Percentiles rank a stretch among this genome's conserved stretches.
Evolutionary conservation across 2,888 invertebrate genomes (phyloP).

Genomic region (Pseudococcus viburni): DNA sequence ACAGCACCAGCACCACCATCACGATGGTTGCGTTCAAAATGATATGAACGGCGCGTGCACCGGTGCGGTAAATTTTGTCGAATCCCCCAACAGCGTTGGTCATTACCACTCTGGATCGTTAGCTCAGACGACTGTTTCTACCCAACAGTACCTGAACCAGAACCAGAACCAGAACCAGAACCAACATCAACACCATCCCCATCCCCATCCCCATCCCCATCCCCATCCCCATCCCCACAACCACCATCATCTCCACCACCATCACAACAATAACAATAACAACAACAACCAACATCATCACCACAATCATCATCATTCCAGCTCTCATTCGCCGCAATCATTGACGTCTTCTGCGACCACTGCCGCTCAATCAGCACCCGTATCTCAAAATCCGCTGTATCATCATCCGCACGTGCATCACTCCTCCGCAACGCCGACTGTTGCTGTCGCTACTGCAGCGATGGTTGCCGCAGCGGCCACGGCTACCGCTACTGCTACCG

Average conservation of each 20-base stretch:
- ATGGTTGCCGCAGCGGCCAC: conserved; percentile 10
- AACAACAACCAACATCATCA: no score
- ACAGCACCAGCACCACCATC: conserved; percentile 53
- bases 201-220: neutral
- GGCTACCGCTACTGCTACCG: neutral
- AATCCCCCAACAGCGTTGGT: conserved; percentile 61
- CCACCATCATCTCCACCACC: no score
- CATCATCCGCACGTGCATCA: neutral
- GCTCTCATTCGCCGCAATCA: no score
- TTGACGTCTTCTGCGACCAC: no score
- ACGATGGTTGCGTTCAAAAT: conserved; percentile 39
- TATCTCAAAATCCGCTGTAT: neutral
- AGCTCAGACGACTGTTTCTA: conserved; percentile 8
- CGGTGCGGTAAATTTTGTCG: neutral
- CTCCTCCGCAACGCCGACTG: neutral
- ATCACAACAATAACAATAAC: no score
- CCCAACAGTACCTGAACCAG: conserved; percentile 42
- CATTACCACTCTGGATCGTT: conserved; percentile 52
- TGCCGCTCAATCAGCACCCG: neutral
- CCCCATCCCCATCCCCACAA: neutral
- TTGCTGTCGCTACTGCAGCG: neutral
- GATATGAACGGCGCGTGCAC: conserved; percentile 54
- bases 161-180: neutral
- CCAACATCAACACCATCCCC: neutral
- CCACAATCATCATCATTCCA: no score